phyloP scores from a whole-genome alignment of 2,888 invertebrate species.

The Ophion ventricosus region DNA sequence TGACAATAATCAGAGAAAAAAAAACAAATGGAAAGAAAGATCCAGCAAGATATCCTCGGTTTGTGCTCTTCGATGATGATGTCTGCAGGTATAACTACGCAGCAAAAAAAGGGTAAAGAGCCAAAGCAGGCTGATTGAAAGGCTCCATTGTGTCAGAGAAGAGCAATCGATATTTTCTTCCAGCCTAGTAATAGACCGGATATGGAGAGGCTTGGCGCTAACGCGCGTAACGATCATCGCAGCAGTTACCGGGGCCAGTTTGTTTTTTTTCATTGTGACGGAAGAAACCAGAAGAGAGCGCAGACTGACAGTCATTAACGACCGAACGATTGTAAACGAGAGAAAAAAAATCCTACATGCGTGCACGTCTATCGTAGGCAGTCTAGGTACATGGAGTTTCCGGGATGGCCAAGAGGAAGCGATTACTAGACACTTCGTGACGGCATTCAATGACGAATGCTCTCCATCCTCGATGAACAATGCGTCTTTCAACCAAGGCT shows the following conservation, averaged over 20 bases:
- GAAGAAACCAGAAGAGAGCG: not conserved
- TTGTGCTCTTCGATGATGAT: conserved; percentile 34
- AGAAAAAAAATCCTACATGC: not conserved
- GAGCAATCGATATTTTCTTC: conserved; percentile 60
- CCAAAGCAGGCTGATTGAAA: not conserved
- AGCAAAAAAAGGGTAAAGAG: not conserved
- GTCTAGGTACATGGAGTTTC: not conserved
- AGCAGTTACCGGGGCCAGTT: conserved; percentile 5
- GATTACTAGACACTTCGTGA: conserved; percentile 51
- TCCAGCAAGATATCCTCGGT: not conserved
- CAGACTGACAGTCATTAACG: conserved; percentile 56
- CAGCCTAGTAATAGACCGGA: conserved; percentile 39
- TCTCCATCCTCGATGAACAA: conserved; percentile 46
- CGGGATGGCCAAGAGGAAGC: conserved; percentile 7
- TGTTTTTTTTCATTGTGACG: conserved; percentile 17
- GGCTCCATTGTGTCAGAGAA: conserved; percentile 3
- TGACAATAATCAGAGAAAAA: no score
- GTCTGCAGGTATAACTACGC: conserved; percentile 6
- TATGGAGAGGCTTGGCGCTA: conserved; percentile 15
- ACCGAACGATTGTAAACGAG: conserved; percentile 13
- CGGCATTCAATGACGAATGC: conserved; percentile 44
- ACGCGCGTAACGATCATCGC: conserved; percentile 11
- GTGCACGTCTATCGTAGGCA: no score
- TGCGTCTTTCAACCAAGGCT: conserved; percentile 25
- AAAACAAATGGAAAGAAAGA: not conserved